Base-by-base conservation (phyloP, 37 sponge, comb jelly and placozoan genomes). In the Halisarca cf. caerulea region DNA sequence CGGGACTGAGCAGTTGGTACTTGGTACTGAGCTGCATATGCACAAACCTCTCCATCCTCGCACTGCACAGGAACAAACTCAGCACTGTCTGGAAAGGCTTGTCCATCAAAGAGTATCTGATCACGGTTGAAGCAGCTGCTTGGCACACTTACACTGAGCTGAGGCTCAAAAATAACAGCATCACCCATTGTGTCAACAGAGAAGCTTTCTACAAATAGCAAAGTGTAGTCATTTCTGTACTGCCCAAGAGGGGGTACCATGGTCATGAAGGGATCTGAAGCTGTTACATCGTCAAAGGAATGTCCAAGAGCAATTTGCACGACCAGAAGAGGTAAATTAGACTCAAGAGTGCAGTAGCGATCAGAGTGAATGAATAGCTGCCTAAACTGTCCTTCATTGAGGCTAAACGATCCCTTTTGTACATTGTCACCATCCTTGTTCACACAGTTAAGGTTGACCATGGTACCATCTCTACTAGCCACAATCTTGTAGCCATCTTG, bases 171-270 rank as follows among this genome's bases (percentile, higher is more conserved):
- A 7, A 71, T 39, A 20, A 37, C 73, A 32, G 38, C 20, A 7
- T 71, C 9, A 8, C 5, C 41, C 23, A 34, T 3, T 6, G 8
- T 37, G 7, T 37, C 9, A 71, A 37, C 9, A 21, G 73, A 18
- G 21, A 38, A 23, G 32, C 73, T 71, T 20, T 71, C 40, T 21
- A 18, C 38, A 71, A 71, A 37, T 32, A 71, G 7, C 21, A 71
- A 37, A 17, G 6, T 71, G 41, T 89, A 92, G 47, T 59, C 88
- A 59, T 82, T 84, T 68, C 80, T 73, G 45, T 82, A 90, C 55
- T 93, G 94, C 60, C 89, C 88, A 85, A 90, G 47, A 28, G 94
- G 84, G 36, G 90, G 88, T 23, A 93, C 47, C 41, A 85, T 82
- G 55, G 60, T 64, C 85, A 93, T 87, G 47, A 87, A 86, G 30